Evolutionary conservation across 2,797 vertebrate species (phyloP).

Genomic region (Argya squamiceps): DNA sequence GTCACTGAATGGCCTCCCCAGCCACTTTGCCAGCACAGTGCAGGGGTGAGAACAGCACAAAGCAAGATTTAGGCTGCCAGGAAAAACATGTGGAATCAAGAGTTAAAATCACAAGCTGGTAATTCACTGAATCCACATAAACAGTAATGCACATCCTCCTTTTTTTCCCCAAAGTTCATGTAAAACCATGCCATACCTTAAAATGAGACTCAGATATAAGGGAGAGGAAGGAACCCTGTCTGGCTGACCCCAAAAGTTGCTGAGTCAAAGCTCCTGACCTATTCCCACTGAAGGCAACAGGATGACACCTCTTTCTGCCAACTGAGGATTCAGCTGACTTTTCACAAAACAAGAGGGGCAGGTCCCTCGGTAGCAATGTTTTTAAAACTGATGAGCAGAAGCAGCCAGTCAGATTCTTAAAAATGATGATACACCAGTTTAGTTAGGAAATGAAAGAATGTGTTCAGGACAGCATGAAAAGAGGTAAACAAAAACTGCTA

Average conservation of each 20-base stretch:
- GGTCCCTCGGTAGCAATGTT: neutral
- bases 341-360: constrained; percentile 4
- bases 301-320: neutral
- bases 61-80: neutral
- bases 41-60: neutral
- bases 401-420: neutral
- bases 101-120: neutral
- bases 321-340: neutral
- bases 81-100: neutral
- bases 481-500: neutral
- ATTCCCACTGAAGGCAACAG: neutral
- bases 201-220: neutral
- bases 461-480: neutral
- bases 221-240: neutral
- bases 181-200: neutral
- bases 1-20: neutral
- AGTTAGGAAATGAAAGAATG: neutral
- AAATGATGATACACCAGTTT: neutral
- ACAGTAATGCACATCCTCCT: neutral
- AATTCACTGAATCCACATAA: neutral
- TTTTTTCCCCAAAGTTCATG: neutral
- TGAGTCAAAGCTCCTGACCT: neutral
- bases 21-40: neutral
- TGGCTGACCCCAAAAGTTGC: neutral
- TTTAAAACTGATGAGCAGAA: constrained; percentile 22